These are phyloP conservation scores for Drosophila buzzatii DNA, from an alignment of 2,888 invertebrate species.

Conservation along the genomic window DNA sequence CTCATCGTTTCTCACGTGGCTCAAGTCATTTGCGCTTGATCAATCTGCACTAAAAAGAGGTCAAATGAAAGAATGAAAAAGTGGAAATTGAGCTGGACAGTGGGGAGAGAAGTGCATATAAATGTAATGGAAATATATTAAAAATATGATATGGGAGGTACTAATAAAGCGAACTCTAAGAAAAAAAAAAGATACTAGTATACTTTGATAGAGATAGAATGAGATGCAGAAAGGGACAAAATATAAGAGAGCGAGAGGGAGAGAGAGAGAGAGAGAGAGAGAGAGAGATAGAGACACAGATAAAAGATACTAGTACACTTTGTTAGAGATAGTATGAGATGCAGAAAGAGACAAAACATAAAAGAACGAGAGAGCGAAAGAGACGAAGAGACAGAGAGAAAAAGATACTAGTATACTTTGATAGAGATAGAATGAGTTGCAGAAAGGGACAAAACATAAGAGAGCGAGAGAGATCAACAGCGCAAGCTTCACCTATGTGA, in stretches of 20 bases:
- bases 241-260: not conserved
- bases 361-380: not conserved
- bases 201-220: not conserved
- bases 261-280: not conserved
- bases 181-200: not conserved
- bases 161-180: not conserved
- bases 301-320: not conserved
- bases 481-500: not conserved
- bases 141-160: not conserved
- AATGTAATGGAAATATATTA: not conserved
- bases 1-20: slow-evolving; percentile 50
- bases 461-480: not conserved
- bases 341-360: not conserved
- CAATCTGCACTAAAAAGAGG: slow-evolving; percentile 19
- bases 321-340: not conserved
- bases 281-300: no score
- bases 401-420: not conserved
- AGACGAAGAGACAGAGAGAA: no score
- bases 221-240: not conserved
- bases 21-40: slow-evolving; percentile 43
- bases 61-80: slow-evolving; percentile 9
- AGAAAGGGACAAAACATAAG: not conserved
- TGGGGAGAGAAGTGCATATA: not conserved
- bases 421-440: not conserved
- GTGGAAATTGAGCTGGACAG: slow-evolving; percentile 29